Evolutionary conservation across 2,888 invertebrate species (phyloP), one percentile per base, ranked within the genome.

Genomic region (Anarsia innoxiella): DNA sequence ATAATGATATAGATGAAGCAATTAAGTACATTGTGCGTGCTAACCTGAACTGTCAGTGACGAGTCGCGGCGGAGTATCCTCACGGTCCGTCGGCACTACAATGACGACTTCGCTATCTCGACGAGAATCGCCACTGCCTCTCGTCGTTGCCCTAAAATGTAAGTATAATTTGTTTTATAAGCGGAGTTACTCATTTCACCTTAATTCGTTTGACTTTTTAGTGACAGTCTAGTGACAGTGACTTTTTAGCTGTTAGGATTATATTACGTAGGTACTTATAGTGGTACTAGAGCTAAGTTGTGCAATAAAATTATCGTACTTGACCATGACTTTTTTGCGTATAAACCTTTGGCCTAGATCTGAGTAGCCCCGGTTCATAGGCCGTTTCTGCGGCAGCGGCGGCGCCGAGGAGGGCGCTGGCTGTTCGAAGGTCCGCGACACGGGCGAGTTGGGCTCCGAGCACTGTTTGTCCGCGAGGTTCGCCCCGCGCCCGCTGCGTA

Each of bases 301-400:
- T 3, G 3, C 3, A 19, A 8, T 19, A 19, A 8, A 8, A 19
- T 19, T 19, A 19, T 19, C 76, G 79, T 70, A 93, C 93, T 94
- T 91, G 59, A 94, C 88, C 33, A 94, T 94, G 40, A 94, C 94
- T 74, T 92, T 89, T 79, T 95, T 95, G 67, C 93, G 91, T 62
- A 77, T 73, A 56, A 93, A 91, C 66, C 93, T 88, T 67, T 89
- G 91, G 48, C 93, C 91, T 51, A 94, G 87, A 68, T 94, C 94
- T 27, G 93, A 92, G 68, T 89, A 90, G 23, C 90, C 90, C 42
- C 90, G 77, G 63, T 90, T 87, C 87, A 90, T 90, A 36, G 89
- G 89, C 46, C 88, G 74, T 46, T 86, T 85, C 45, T 77, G 74
- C 9, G 66, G 70, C 46, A 71, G 51, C 12, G 83, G 74, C 15